Percentiles rank a stretch among this genome's conserved stretches.
Evolutionary conservation across 1,140 invertebrate species (phyloP).

Genomic region (Aphelinus atriplicis): DNA sequence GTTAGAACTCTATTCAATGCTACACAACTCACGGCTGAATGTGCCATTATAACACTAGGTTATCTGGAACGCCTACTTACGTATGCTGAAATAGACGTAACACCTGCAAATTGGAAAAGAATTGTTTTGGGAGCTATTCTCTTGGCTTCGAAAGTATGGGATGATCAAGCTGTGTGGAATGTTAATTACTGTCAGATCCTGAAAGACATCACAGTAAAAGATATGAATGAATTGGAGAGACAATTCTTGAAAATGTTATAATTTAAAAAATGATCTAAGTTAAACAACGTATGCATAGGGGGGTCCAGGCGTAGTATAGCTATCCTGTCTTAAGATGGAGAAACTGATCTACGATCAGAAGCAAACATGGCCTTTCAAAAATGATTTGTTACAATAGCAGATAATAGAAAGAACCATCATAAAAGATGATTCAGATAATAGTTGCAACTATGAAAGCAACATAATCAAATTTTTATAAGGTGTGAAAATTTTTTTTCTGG

Average conservation of each 20-base stretch:
- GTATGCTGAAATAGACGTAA: constrained; percentile 98
- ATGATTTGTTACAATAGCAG: constrained; percentile 14
- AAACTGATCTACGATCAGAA: constrained; percentile 25
- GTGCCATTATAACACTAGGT: constrained; percentile 99
- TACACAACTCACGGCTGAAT: constrained; percentile 98
- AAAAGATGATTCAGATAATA: constrained; percentile 27
- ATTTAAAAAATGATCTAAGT: constrained; percentile 95
- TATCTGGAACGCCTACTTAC: constrained; percentile 94
- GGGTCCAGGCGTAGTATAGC: constrained; percentile 83
- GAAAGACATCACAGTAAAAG: constrained; percentile 98
- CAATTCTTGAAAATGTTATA: constrained; percentile 98
- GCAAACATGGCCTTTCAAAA: constrained; percentile 28
- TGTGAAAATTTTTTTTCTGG: constrained; percentile 28
- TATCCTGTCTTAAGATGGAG: constrained; percentile 80
- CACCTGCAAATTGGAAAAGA: constrained; percentile 96
- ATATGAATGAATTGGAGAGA: constrained; percentile 99
- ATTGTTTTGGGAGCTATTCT: constrained; percentile 97
- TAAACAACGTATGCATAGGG: constrained; percentile 84
- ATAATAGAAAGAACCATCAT: constrained; percentile 21
- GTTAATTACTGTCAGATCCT: constrained; percentile 99
- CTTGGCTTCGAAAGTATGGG: constrained; percentile 99
- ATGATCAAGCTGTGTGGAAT: constrained; percentile 99
- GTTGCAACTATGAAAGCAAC: constrained; percentile 11
- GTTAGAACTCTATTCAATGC: constrained; percentile 97
- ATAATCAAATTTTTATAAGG: constrained; percentile 39